phyloP scores from a whole-genome alignment of 2,888 invertebrate genomes.

The Epirrhoe tristata region DNA sequence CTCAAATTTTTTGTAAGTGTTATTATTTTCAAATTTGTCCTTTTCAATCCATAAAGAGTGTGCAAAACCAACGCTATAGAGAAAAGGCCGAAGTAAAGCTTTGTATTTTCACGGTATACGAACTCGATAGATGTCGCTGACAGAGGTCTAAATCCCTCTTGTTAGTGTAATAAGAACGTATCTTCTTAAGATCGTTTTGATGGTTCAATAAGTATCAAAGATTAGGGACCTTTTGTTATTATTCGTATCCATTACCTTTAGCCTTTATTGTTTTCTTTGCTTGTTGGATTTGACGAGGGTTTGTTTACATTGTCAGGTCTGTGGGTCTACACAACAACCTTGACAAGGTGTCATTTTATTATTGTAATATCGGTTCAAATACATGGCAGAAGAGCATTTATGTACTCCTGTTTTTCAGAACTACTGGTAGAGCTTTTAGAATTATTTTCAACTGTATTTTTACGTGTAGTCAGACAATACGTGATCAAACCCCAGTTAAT shows the following conservation, averaged over 20 bases:
- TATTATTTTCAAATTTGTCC: slow-evolving; percentile 7
- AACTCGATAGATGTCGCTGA: slow-evolving; percentile 51
- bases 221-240: slow-evolving; percentile 47
- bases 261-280: slow-evolving; percentile 27
- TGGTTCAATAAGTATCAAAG: slow-evolving; percentile 54
- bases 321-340: slow-evolving; percentile 9
- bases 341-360: slow-evolving; percentile 3
- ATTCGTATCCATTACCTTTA: slow-evolving; percentile 31
- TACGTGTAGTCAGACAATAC: slow-evolving; percentile 33
- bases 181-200: slow-evolving; percentile 52
- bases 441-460: slow-evolving; percentile 20
- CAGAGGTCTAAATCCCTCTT: slow-evolving; percentile 52
- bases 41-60: neutral
- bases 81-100: slow-evolving; percentile 27
- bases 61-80: neutral
- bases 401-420: neutral
- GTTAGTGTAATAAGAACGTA: slow-evolving; percentile 60
- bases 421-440: no score
- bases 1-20: slow-evolving; percentile 5
- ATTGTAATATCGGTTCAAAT: neutral
- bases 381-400: neutral
- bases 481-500: slow-evolving; percentile 38
- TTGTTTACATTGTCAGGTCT: slow-evolving; percentile 9
- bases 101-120: slow-evolving; percentile 37
- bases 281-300: slow-evolving; percentile 29